Base-by-base conservation (phyloP, 2,113 vertebrate genomes). In the Phalacrocorax aristotelis region DNA sequence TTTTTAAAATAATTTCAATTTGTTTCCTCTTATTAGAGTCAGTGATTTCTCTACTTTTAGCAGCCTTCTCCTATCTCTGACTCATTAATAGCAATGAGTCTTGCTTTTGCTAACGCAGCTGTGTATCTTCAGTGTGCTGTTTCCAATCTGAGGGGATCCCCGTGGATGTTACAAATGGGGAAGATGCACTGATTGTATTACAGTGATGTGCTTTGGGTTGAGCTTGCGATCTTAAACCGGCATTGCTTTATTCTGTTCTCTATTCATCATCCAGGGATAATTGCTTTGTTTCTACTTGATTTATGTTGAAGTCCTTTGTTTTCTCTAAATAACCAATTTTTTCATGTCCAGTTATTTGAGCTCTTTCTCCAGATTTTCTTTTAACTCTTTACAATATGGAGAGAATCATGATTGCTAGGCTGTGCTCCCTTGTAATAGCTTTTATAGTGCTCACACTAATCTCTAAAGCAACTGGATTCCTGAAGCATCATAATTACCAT, bases 41-140 rank as follows among this genome's bases (percentile, higher is more conserved):
- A 74, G 81, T 76, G 91, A 95, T 83, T 90, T 97, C 96, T 95
- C 49, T 82, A 95, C 97, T 98, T 98, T 98, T 98, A 98, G 98
- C 98, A 98, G 98, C 98, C 98, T 98, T 98, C 97, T 98, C 97
- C 96, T 98, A 69, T 97, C 97, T 97, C 95, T 87, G 58, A 93
- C 94, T 97, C 97, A 96, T 97, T 97, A 64, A 52, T 60, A 15
- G 44, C 64, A 87, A 98, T 98, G 97, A 97, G 96, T 97, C 96
- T 96, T 84, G 95, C 95, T 97, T 98, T 93, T 93, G 93, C 91
- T 95, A 87, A 89, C 89, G 74, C 95, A 76, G 44, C 91, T 74
- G 4, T 62, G 26, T 87, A 71, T 86, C 94, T 97, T 95, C 88
- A 57, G 3, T 94, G 68, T 95, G 89, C 79, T 95, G 70, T 86